Base-by-base conservation (phyloP, 2,113 vertebrate genomes). In the Ailurus styani region DNA sequence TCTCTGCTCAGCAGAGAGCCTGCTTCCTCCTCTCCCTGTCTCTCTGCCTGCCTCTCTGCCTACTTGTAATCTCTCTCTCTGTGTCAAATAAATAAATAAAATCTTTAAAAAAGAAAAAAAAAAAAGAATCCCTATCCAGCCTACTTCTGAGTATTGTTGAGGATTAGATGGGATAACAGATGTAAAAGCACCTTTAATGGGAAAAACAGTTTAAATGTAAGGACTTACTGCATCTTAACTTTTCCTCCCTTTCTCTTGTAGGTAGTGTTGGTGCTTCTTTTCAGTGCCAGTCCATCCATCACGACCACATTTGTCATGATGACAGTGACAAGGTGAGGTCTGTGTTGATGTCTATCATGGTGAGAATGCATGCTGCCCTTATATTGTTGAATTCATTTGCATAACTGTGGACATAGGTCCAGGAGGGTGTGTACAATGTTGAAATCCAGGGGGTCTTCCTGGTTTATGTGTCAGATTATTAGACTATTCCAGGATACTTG, bases 291-390 rank as follows among this genome's bases (percentile, higher is more conserved):
- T 98, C 99, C 97, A 97, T 99, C 97, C 99, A 99, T 98, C 99
- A 99, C 98, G 99, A 99, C 97, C 99, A 99, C 96, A 99, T 99
- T 98, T 99, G 98, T 98, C 99, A 98, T 98, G 99, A 99, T 98
- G 99, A 99, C 98, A 98, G 98, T 98, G 99, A 99, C 98, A 99
- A 99, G 99, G 99, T 99, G 98, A 99, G 98, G 93, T 95, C 70
- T 45, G 95, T 94, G 95, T 96, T 96, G 97, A 97, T 98, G 75
- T 96, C 97, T 98, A 29, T 84, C 85, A 89, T 93, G 83, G 90
- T 96, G 87, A 92, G 96, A 90, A 91, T 97, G 70, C 77, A 82
- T 97, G 89, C 23, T 45, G 62, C 25, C 54, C 86, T 73, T 11
- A 12, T 0, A 2, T 93, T 90, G 42, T 72, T 95, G 5, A 60